Conservation (phyloP, 2,797 vertebrate genomes). For the Pangasius djambal region DNA sequence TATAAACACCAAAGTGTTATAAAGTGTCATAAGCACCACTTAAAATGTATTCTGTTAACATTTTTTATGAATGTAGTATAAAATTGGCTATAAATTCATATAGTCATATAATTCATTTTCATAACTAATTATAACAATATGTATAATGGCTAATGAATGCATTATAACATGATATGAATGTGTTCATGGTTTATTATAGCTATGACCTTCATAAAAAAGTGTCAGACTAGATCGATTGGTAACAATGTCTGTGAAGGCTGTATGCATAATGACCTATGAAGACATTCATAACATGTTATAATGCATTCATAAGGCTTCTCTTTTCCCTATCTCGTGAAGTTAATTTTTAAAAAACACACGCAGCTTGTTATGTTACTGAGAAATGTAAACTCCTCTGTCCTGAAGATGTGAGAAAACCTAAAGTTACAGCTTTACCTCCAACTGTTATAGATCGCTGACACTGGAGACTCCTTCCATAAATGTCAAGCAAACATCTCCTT, state of each 20-base stretch:
- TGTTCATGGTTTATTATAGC: background rate
- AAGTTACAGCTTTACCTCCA: no score
- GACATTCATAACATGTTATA: background rate
- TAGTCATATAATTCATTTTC: background rate
- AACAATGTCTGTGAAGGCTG: background rate
- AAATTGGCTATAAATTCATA: background rate
- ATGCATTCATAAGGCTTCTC: background rate
- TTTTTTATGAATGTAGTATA: background rate
- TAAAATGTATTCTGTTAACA: background rate
- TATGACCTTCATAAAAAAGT: background rate
- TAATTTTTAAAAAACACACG: background rate
- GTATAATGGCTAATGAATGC: background rate
- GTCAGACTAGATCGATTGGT: background rate
- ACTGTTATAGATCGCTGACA: background rate
- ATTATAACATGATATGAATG: background rate
- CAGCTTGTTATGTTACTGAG: background rate
- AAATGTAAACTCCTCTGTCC: background rate
- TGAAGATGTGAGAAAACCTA: no score
- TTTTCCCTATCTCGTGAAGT: background rate
- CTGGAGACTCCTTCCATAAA: background rate
- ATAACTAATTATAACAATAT: background rate
- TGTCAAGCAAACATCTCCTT: background rate
- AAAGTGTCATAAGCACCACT: background rate
- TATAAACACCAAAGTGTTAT: background rate
- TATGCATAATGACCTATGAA: background rate